These are phyloP conservation scores for Notamacropus eugenii DNA, from an alignment of 2,797 vertebrate genomes.

Conservation along the genomic window DNA sequence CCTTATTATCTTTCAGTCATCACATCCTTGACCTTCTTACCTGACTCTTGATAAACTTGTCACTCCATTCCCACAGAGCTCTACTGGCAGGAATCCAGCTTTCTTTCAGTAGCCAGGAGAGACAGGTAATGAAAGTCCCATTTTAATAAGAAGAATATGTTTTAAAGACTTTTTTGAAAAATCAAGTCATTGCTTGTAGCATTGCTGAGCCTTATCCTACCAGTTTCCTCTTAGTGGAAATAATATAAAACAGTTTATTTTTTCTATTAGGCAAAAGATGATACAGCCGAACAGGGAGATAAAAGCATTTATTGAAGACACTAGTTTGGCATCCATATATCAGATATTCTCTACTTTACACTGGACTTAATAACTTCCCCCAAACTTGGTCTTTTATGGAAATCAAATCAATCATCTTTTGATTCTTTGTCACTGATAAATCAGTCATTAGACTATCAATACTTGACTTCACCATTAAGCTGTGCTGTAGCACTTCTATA, in stretches of 20 bases:
- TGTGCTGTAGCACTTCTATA: constrained; percentile 36
- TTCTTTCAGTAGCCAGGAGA: neutral
- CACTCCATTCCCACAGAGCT: constrained; percentile 1
- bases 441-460: constrained; percentile 48
- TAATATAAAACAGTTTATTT: neutral
- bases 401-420: constrained; percentile 49
- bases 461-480: constrained; percentile 29
- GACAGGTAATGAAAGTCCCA: neutral
- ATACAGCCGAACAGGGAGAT: constrained; percentile 13
- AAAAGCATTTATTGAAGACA: constrained; percentile 40
- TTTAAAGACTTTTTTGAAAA: constrained; percentile 14
- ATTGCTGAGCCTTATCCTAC: constrained; percentile 14
- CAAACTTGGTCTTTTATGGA: constrained; percentile 41
- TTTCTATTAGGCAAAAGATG: constrained; percentile 25
- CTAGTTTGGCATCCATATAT: constrained; percentile 43
- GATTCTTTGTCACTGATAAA: constrained; percentile 41
- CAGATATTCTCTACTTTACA: neutral
- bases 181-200: neutral
- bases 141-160: constrained; percentile 42
- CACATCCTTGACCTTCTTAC: neutral
- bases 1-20: neutral
- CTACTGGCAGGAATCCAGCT: neutral
- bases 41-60: constrained; percentile 4
- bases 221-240: constrained; percentile 44
- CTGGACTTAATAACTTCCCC: constrained; percentile 47